A percentile compares a stretch with the other conserved stretches of the same genome.
Evolutionary conservation across 2,888 invertebrate species (phyloP).

Genomic region (Herminia tarsipennalis): DNA sequence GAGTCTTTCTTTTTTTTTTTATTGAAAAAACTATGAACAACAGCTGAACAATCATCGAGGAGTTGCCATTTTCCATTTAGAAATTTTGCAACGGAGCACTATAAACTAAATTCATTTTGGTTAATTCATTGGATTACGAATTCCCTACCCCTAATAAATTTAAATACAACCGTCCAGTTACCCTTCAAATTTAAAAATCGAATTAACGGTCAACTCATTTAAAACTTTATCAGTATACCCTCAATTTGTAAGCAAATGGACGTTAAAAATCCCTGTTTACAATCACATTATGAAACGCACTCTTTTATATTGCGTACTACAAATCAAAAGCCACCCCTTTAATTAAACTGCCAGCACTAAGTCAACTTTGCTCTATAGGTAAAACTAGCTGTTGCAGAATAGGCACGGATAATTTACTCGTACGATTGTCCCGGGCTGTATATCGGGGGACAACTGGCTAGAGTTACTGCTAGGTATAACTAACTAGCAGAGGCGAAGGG

Average conservation of each 20-base stretch:
- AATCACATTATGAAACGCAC: constrained; percentile 57
- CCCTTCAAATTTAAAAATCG: too few relatives aligned
- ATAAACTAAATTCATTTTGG: too few relatives aligned
- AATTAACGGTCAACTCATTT: too few relatives aligned
- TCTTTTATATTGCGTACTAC: constrained; percentile 65
- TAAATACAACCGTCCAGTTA: too few relatives aligned
- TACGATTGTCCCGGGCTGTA: constrained; percentile 57
- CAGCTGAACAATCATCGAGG: too few relatives aligned
- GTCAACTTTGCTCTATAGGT: constrained; percentile 72
- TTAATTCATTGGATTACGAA: too few relatives aligned
- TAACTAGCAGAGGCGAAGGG: not conserved
- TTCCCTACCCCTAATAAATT: too few relatives aligned
- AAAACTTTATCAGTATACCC: constrained; percentile 19
- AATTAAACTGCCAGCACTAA: constrained; percentile 77
- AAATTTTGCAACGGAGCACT: too few relatives aligned
- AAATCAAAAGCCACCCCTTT: constrained; percentile 80
- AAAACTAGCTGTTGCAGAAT: constrained; percentile 65
- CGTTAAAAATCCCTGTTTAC: constrained; percentile 45
- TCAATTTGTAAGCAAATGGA: constrained; percentile 28
- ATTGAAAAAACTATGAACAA: too few relatives aligned
- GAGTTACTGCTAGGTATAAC: too few relatives aligned
- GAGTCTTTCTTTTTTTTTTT: too few relatives aligned
- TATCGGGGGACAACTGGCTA: constrained; percentile 47
- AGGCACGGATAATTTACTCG: constrained; percentile 69
- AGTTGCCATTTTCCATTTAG: too few relatives aligned